Conservation (phyloP, 2,113 vertebrate species). For the Halichoerus grypus region DNA sequence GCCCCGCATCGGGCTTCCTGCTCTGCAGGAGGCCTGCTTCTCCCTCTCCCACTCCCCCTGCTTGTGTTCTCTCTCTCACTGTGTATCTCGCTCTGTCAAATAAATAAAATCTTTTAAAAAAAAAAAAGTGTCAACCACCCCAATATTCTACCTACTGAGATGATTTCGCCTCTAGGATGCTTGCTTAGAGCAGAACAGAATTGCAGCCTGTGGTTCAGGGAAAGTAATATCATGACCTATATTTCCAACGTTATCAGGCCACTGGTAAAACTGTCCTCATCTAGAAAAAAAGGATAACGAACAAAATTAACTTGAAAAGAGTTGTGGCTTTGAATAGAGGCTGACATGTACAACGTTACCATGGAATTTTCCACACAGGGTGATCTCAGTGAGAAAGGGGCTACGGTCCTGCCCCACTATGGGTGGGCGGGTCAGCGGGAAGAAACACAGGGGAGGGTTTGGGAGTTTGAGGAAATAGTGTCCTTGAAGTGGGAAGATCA, state of each 20-base stretch:
- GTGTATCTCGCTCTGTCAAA: no score
- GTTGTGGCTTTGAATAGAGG: neutral
- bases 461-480: neutral
- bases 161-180: neutral
- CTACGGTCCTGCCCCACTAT: neutral
- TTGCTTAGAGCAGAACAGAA: neutral
- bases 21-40: no score
- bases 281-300: neutral
- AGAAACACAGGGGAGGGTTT: neutral
- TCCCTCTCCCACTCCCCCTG: no score
- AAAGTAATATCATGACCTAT: conserved; percentile 58
- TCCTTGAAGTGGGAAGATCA: neutral
- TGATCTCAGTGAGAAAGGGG: neutral
- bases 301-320: conserved; percentile 30
- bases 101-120: neutral
- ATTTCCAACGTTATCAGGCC: conserved; percentile 61
- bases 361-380: neutral
- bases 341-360: neutral
- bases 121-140: conserved; percentile 9
- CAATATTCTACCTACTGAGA: neutral
- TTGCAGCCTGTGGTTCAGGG: neutral
- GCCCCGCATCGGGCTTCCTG: no score
- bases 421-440: accelerated
- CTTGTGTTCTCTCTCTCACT: no score
- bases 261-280: neutral